A percentile compares a stretch with the other conserved stretches of the same genome.
Conservation (phyloP, 2,113 vertebrate genomes). For the Oreochromis niloticus region DNA sequence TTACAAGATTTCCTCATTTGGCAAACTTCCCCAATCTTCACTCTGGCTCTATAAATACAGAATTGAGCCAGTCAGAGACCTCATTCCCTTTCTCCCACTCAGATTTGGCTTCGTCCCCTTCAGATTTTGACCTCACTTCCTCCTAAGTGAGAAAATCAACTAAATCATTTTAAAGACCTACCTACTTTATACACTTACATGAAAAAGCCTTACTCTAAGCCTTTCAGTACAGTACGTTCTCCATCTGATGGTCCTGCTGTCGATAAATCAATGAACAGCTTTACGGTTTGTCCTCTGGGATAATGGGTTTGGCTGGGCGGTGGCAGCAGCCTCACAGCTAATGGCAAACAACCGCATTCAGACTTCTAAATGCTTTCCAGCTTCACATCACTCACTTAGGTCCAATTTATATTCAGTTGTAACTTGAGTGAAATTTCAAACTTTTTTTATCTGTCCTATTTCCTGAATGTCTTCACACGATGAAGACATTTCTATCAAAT, state of each 20-base stretch:
- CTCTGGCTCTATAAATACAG: constrained; percentile 91
- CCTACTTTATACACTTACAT: not conserved
- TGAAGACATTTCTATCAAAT: not conserved
- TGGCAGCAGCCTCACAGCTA: not conserved
- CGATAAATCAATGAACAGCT: constrained; percentile 7
- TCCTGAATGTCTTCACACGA: not conserved
- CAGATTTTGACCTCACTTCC: not conserved
- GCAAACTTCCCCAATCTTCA: constrained; percentile 97
- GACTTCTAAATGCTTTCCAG: not conserved
- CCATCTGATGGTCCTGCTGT: not conserved
- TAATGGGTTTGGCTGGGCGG: not conserved
- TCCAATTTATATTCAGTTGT: not conserved
- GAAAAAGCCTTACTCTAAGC: not conserved
- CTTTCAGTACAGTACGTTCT: not conserved
- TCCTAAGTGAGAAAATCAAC: not conserved
- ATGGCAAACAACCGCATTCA: not conserved
- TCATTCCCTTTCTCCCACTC: not conserved
- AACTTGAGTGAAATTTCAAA: not conserved
- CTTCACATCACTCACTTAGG: not conserved
- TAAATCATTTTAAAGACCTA: not conserved
- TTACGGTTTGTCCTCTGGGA: constrained; percentile 12
- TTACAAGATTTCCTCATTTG: constrained; percentile 93
- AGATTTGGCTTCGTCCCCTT: not conserved
- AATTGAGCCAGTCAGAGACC: constrained; percentile 72
- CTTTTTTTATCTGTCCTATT: not conserved